Percentiles rank a stretch among this genome's conserved stretches.
phyloP scores from a whole-genome alignment of 2,888 invertebrate species.

The Synanthedon tipuliformis region DNA sequence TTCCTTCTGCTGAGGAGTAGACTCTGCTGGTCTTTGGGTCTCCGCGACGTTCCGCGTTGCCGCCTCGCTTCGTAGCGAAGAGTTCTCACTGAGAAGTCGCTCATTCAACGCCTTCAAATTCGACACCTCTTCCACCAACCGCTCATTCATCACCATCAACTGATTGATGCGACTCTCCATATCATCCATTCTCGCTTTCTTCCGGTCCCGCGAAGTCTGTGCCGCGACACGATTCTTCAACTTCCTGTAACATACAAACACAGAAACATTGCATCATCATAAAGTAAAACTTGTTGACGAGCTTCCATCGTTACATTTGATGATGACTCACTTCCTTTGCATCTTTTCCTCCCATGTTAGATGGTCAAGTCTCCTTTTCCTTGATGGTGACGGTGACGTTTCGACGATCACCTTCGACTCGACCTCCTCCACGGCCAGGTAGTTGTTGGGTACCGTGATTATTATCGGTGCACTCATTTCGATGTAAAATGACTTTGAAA shows the following conservation, averaged over 20 bases:
- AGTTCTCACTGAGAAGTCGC: slow-evolving; percentile 74
- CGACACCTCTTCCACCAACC: slow-evolving; percentile 74
- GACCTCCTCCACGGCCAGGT: slow-evolving; percentile 46
- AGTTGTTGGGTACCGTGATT: slow-evolving; percentile 63
- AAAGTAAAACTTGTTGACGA: slow-evolving; percentile 5
- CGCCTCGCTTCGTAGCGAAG: slow-evolving; percentile 68
- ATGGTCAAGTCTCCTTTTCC: slow-evolving; percentile 84
- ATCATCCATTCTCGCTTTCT: slow-evolving; percentile 93
- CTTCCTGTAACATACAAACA: slow-evolving; percentile 73
- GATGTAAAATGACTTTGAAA: slow-evolving; percentile 10
- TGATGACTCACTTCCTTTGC: slow-evolving; percentile 81
- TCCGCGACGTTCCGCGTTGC: slow-evolving; percentile 76
- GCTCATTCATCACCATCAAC: slow-evolving; percentile 74
- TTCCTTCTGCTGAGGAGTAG: slow-evolving; percentile 96
- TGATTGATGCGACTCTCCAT: slow-evolving; percentile 80
- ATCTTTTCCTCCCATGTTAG: slow-evolving; percentile 88
- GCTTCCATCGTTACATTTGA: background rate
- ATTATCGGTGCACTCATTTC: slow-evolving; percentile 65
- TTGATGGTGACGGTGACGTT: slow-evolving; percentile 38
- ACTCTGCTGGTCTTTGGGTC: slow-evolving; percentile 82
- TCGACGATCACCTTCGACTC: slow-evolving; percentile 42
- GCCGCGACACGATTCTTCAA: slow-evolving; percentile 97
- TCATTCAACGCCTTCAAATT: slow-evolving; percentile 77
- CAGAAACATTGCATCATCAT: background rate
- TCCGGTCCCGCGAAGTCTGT: slow-evolving; percentile 95